Evolutionary conservation across 2,888 invertebrate genomes (phyloP), one percentile per base, ranked within the genome.

Genomic region (Drosophila helvetica): DNA sequence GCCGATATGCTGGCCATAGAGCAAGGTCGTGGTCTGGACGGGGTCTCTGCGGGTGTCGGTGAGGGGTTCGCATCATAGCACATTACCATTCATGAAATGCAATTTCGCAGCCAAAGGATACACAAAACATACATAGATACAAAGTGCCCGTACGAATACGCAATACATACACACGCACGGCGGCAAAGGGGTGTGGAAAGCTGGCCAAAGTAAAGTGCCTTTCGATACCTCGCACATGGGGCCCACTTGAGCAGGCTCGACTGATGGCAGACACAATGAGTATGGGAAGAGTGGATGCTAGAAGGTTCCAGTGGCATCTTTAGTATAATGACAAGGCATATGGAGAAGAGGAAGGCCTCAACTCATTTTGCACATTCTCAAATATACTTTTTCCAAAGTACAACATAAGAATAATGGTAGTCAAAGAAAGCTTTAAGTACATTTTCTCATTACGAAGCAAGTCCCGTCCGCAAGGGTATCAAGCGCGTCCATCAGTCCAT

Each of bases 81-180:
- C 86, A 82, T 82, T 82, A 86, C 76, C 82, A 82, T 84, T 84
- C 86, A 86, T 84, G 82, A 80, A 82, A 86, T 82, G 82, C 82
- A 86, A 82, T 86, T 84, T 80, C 79, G 63, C 69, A 74, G 76
- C 81, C 74, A 76, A 74, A 74, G 71, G 68, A 86, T 57, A 83
- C 75, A 65, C 72, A 79, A 53, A 53, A 61, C 62, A 42, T 58
- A 61, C 62, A 42, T 60, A 59, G 51, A 60, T 64, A 80, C 71
- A 82, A 74, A 79, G 74, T 78, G 72, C 52, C 58, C 52, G 43
- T 53, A 57, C 12, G 43, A 46, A 56, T 22, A 18, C 57, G 12
- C 33, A 33, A 62, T 47, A 51, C n/a, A 43, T 25, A 25, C 51
- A 22, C 38, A 51, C 25, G 3, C 22, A 46, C 25, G 30, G 12